Conservation (phyloP, 2,113 vertebrate species). For the Physeter macrocephalus region DNA sequence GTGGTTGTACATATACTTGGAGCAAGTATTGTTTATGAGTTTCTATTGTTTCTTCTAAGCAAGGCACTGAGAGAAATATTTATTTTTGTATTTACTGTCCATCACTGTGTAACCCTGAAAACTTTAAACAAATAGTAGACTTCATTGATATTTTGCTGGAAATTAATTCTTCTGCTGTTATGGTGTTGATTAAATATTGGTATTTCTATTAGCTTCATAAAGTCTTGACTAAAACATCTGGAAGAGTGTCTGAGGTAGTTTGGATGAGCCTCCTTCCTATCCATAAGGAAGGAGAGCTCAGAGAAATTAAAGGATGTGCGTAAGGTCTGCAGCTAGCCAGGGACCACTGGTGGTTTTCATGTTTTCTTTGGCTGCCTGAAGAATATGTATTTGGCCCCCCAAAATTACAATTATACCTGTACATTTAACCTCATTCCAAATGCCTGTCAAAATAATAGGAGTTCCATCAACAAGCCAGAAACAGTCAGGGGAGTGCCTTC, state of each 20-base stretch:
- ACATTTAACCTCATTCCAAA: neutral
- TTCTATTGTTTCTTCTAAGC: neutral
- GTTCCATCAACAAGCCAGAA: neutral
- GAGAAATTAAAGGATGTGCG: neutral
- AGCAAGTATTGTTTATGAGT: neutral
- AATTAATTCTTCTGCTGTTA: neutral
- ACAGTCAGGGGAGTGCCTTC: neutral
- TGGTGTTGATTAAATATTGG: neutral
- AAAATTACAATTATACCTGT: neutral
- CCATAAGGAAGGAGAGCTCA: neutral
- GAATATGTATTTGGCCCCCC: neutral
- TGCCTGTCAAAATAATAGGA: neutral
- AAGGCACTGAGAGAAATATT: neutral
- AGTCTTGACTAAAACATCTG: neutral
- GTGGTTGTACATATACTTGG: neutral
- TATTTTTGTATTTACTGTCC: neutral
- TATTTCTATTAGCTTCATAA: neutral
- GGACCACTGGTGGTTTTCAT: neutral
- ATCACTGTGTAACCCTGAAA: neutral
- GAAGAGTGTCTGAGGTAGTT: neutral
- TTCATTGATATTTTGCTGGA: neutral
- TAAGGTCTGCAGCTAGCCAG: neutral
- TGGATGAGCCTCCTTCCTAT: neutral
- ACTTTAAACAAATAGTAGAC: neutral
- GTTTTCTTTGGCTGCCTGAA: neutral